Conservation (phyloP, 1,140 invertebrate species). For the Sinonovacula constricta region DNA sequence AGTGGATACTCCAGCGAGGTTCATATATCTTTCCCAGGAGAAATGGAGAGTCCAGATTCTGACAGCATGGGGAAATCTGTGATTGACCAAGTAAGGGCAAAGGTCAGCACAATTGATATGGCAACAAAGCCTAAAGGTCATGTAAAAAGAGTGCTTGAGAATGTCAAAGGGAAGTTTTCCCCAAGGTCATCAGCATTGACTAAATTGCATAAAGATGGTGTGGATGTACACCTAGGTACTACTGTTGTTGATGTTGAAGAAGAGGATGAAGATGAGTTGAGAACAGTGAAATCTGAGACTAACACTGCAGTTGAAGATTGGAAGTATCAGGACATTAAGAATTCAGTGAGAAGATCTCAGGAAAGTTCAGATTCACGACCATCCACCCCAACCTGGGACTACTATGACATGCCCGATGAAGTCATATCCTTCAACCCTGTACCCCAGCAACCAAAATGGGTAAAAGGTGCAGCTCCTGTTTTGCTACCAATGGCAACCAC, state of each 20-base stretch:
- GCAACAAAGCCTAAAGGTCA: background rate
- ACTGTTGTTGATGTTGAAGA: constrained; percentile 6
- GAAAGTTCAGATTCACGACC: constrained; percentile 57
- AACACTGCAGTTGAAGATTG: constrained; percentile 17
- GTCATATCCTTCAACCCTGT: constrained; percentile 16
- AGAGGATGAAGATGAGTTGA: constrained; percentile 26
- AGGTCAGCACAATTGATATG: background rate
- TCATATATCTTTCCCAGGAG: constrained; percentile 44
- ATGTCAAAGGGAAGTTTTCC: background rate
- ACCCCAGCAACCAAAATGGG: constrained; percentile 10
- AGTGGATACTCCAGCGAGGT: constrained; percentile 44
- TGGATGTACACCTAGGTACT: constrained; percentile 18
- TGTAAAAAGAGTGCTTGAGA: background rate
- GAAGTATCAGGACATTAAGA: constrained; percentile 42
- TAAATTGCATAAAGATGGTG: constrained; percentile 11
- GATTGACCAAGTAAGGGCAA: background rate
- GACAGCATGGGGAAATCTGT: background rate
- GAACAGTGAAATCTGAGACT: constrained; percentile 19
- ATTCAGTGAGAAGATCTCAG: constrained; percentile 23
- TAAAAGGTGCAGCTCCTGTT: constrained; percentile 46
- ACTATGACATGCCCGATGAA: constrained; percentile 63
- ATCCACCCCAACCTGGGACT: constrained; percentile 71
- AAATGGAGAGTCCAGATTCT: constrained; percentile 47
- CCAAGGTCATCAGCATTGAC: background rate
- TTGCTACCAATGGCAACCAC: constrained; percentile 61